Conservation (phyloP, 2,888 invertebrate species). For the Exephanes ischioxanthus region DNA sequence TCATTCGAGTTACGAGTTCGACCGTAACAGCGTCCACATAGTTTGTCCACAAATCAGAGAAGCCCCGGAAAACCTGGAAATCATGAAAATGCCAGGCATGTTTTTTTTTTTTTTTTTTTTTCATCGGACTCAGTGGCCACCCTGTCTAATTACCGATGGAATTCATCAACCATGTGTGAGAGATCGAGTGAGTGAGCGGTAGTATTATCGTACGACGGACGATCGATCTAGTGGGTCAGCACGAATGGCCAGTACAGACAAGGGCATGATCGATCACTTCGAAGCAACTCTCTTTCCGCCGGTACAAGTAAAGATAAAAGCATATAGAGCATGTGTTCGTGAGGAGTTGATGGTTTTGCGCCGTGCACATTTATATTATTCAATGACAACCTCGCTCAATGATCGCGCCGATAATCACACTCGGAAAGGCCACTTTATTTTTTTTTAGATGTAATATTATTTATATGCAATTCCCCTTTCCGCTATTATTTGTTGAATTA, state of each 20-base stretch:
- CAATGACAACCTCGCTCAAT: not conserved
- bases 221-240: conserved; percentile 51
- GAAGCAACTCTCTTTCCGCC: conserved; percentile 38
- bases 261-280: conserved; percentile 50
- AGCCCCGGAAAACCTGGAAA: no score
- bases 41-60: no score
- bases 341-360: not conserved
- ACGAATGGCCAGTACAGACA: conserved; percentile 36
- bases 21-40: not conserved
- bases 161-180: conserved; percentile 5
- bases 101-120: not conserved
- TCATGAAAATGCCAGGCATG: no score
- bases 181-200: conserved; percentile 39
- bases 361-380: conserved; percentile 1
- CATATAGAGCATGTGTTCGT: not conserved
- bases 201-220: conserved; percentile 48
- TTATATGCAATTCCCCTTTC: not conserved
- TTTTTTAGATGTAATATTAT: not conserved
- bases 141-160: conserved; percentile 29
- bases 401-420: not conserved
- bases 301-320: conserved; percentile 43
- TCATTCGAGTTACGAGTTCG: not conserved
- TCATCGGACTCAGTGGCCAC: not conserved
- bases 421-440: not conserved
- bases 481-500: not conserved